Conservation (phyloP, 92 coral and sea anemone genomes). For the Phenganax marumi region DNA sequence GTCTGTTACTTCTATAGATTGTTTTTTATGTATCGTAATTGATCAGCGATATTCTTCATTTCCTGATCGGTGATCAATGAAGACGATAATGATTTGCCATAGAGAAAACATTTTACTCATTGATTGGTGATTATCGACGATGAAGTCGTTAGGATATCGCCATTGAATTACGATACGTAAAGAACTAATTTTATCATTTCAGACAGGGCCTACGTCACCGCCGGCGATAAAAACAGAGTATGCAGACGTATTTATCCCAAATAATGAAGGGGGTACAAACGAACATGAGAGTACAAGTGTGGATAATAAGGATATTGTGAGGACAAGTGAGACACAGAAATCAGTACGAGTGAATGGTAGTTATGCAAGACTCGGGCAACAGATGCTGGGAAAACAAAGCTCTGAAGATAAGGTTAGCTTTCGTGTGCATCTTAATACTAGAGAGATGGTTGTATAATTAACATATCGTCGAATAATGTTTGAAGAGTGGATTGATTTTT, state of each 20-base stretch:
- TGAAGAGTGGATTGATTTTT: too few species aligned
- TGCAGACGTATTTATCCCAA: constrained; percentile 77
- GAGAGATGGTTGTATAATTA: too few species aligned
- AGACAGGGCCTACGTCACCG: constrained; percentile 9
- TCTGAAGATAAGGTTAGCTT: background rate
- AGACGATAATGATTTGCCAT: constrained; percentile 40
- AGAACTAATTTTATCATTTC: too few species aligned
- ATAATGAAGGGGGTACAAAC: background rate
- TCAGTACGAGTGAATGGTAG: constrained; percentile 13
- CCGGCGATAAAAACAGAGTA: constrained; percentile 65
- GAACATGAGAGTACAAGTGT: background rate
- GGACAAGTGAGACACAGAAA: constrained; percentile 11
- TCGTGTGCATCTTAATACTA: too few species aligned
- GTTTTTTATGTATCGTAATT: too few species aligned
- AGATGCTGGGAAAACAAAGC: constrained; percentile 11
- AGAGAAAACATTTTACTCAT: constrained; percentile 30
- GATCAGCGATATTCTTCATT: too few species aligned
- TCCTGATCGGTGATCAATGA: too few species aligned
- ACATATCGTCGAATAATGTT: too few species aligned
- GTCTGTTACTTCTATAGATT: too few species aligned
- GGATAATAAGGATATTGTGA: constrained; percentile 5
- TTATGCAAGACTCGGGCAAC: constrained; percentile 7
- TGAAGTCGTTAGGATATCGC: too few species aligned
- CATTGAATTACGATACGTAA: too few species aligned
- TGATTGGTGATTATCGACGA: background rate